Evolutionary conservation across 2,113 vertebrate species (phyloP).

Genomic region (Ceuthmochares aereus): DNA sequence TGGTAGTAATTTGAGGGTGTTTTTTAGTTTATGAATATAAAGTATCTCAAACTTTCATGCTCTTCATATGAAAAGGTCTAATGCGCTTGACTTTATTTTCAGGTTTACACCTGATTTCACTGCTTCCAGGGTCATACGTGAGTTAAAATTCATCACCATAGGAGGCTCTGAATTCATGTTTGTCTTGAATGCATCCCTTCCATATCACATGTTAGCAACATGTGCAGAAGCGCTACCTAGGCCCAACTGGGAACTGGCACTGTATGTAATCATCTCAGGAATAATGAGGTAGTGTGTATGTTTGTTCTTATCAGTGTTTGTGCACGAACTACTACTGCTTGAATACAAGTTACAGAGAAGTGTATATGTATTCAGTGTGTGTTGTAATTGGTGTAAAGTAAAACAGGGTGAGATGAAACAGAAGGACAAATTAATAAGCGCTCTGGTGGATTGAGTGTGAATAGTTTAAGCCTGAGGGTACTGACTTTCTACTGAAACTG

Average conservation of each 20-base stretch:
- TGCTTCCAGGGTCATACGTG: constrained; percentile 93
- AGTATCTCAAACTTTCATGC: not conserved
- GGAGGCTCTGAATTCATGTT: constrained; percentile 95
- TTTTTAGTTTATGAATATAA: not conserved
- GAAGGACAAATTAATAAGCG: not conserved
- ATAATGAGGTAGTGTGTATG: constrained; percentile 88
- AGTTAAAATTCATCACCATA: constrained; percentile 89
- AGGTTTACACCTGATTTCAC: constrained; percentile 99
- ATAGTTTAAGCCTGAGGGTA: not conserved
- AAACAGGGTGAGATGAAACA: not conserved
- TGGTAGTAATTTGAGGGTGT: not conserved
- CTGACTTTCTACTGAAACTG: not conserved
- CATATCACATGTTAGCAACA: constrained; percentile 94
- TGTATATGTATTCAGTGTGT: rapidly evolving
- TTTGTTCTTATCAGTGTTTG: rapidly evolving
- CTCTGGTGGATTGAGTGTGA: not conserved
- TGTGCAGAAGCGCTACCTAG: constrained; percentile 94
- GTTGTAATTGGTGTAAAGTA: not conserved
- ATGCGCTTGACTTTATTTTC: not conserved
- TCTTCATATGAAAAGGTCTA: not conserved
- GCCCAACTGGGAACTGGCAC: constrained; percentile 94
- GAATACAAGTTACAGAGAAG: not conserved
- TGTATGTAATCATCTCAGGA: constrained; percentile 93
- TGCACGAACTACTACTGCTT: rapidly evolving
- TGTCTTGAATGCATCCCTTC: constrained; percentile 93